Percentiles rank a stretch among this genome's conserved stretches.
Evolutionary conservation across 2,888 invertebrate genomes (phyloP).

Genomic region (Seira musarum): DNA sequence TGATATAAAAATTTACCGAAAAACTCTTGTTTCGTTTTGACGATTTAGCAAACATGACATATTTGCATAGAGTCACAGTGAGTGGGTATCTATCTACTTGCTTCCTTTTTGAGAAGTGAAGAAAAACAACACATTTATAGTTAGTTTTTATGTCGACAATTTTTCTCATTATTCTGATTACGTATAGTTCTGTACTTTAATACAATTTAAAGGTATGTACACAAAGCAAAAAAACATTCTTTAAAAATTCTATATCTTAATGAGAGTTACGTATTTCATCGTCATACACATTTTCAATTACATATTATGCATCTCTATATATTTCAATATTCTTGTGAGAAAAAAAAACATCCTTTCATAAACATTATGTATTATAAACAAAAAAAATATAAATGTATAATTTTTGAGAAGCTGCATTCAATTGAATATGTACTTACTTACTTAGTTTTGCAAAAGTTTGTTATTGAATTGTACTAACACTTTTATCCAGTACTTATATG

Average conservation of each 20-base stretch:
- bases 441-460: not conserved
- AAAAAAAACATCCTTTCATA: not conserved
- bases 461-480: not conserved
- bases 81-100: no score
- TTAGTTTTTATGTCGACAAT: no score
- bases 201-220: not conserved
- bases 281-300: constrained; percentile 4
- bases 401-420: not conserved
- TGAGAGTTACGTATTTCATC: not conserved
- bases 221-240: constrained; percentile 11
- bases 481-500: not conserved
- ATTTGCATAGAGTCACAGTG: no score
- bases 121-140: no score
- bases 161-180: no score
- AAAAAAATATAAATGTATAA: not conserved
- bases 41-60: no score
- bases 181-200: not conserved
- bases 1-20: no score
- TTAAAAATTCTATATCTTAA: not conserved
- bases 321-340: constrained; percentile 14
- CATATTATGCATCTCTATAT: not conserved
- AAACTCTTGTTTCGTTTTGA: no score
- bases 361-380: not conserved
- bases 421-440: not conserved
- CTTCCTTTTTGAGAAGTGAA: no score